Percentiles rank a stretch among this genome's conserved stretches.
Conservation (phyloP, 2,113 vertebrate species). For the Triplophysa dalaica region DNA sequence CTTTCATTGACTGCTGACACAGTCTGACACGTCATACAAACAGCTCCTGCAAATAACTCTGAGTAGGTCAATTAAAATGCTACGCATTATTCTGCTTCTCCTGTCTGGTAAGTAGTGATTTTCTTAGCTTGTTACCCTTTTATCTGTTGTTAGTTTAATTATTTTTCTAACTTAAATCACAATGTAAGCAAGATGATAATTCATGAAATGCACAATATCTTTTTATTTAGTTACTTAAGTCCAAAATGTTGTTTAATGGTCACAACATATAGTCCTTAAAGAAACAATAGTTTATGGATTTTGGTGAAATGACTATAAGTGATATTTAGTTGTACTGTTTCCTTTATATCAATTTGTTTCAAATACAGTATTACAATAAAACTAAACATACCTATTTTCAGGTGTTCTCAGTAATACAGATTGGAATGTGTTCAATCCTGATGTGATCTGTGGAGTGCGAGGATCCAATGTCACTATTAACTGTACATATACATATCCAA, state of each 20-base stretch:
- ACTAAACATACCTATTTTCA: neutral
- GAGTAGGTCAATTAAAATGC: neutral
- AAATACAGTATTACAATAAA: neutral
- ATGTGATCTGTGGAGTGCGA: constrained; percentile 36
- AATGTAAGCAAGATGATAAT: neutral
- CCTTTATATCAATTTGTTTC: no score
- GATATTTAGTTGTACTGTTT: no score
- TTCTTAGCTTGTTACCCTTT: no score
- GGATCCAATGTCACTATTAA: constrained; percentile 37
- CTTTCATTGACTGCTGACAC: neutral
- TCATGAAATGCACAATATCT: neutral
- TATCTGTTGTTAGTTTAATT: neutral
- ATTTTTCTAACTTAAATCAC: neutral
- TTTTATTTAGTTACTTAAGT: no score
- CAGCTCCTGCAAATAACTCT: neutral
- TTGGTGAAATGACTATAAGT: no score
- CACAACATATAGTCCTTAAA: neutral
- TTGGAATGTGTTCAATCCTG: neutral
- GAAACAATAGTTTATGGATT: no score
- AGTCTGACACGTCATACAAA: no score
- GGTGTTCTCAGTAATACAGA: neutral
- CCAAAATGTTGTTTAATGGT: neutral
- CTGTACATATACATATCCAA: constrained; percentile 43
- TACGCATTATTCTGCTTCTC: neutral
- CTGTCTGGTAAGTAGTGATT: constrained; percentile 11